These are phyloP conservation scores for Strigops habroptila DNA, from an alignment of 2,113 vertebrate genomes.

Conservation along the genomic window DNA sequence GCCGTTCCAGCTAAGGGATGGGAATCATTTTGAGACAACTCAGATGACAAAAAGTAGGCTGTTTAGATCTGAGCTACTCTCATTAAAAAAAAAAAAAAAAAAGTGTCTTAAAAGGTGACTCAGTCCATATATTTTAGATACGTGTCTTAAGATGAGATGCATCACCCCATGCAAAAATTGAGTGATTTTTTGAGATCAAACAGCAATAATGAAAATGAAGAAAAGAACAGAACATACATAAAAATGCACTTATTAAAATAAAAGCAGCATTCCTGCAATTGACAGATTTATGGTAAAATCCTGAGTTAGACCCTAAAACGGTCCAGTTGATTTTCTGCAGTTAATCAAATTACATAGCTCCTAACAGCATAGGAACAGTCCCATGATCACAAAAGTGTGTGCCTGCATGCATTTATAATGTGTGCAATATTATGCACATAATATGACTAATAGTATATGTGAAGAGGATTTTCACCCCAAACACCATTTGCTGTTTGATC, in stretches of 20 bases:
- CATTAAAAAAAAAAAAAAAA: not conserved
- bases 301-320: not conserved
- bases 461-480: not conserved
- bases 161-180: not conserved
- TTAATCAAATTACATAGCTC: not conserved
- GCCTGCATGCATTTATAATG: not conserved
- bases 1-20: not conserved
- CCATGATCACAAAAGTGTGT: not conserved
- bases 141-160: accelerated
- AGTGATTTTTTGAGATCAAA: not conserved
- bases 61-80: not conserved
- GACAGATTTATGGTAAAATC: not conserved
- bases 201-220: not conserved
- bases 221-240: not conserved
- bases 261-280: not conserved
- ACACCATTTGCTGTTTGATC: not conserved
- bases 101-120: not conserved
- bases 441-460: not conserved
- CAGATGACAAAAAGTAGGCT: not conserved
- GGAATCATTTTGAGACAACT: not conserved
- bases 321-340: not conserved
- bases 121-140: not conserved
- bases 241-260: not conserved
- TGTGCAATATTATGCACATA: not conserved
- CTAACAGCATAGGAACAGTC: not conserved